These are phyloP conservation scores for Vireo altiloquus DNA, from an alignment of 2,113 vertebrate species.

Conservation along the genomic window DNA sequence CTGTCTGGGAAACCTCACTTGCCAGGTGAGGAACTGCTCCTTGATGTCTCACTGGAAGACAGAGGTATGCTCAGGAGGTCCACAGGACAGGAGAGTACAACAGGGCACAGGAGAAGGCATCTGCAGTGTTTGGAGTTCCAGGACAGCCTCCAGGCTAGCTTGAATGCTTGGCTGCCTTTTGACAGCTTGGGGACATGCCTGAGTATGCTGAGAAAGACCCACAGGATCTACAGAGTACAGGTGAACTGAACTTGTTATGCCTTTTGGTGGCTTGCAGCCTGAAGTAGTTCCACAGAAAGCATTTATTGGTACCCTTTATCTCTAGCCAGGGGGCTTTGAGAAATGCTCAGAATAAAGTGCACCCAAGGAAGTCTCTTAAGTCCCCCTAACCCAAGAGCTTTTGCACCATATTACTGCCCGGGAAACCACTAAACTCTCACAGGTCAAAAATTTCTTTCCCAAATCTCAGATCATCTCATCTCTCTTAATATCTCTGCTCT, in stretches of 20 bases:
- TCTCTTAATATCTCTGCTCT: neutral
- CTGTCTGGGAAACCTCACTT: neutral
- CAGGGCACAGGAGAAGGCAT: neutral
- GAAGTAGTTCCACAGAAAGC: neutral
- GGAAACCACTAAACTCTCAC: neutral
- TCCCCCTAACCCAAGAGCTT: neutral
- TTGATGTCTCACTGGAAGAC: accelerated
- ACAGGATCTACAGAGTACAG: neutral
- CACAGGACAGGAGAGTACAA: neutral
- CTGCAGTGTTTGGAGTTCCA: neutral
- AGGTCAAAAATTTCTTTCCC: neutral
- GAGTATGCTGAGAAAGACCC: neutral
- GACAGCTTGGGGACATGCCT: neutral
- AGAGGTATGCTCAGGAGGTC: neutral
- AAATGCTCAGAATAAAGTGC: neutral
- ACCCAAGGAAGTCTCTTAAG: neutral
- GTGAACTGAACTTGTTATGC: neutral
- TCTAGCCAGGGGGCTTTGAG: neutral
- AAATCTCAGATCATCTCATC: neutral
- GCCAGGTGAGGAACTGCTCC: neutral
- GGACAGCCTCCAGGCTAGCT: neutral
- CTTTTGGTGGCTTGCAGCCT: neutral
- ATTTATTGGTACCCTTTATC: neutral
- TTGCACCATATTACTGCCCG: neutral
- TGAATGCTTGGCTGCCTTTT: neutral